Conservation (phyloP, 1,140 invertebrate genomes). For the Batillaria attramentaria region DNA sequence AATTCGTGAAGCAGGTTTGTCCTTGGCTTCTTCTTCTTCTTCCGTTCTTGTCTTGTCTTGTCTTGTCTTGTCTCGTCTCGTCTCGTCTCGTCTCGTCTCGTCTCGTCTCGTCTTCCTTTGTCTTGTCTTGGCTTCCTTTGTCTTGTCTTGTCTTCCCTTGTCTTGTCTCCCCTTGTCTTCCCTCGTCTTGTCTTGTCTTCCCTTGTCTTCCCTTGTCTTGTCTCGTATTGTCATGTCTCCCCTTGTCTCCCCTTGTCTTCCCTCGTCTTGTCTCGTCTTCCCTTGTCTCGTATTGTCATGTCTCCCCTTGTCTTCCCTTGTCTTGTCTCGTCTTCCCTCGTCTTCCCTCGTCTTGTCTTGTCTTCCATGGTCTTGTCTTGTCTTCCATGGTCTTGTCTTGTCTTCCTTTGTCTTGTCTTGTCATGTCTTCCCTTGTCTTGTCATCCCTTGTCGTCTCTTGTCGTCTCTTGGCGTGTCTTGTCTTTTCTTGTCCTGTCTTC, state of each 20-base stretch:
- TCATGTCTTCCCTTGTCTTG: not conserved
- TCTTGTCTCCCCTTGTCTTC: constrained; percentile 1
- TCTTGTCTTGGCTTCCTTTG: not conserved
- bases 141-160: constrained; percentile 17
- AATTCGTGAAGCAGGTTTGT: too few relatives aligned
- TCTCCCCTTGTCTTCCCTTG: not conserved
- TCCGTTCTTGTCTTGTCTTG: not conserved
- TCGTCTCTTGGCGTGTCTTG: not conserved
- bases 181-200: not conserved
- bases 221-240: not conserved
- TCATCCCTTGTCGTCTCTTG: not conserved
- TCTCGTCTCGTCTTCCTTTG: not conserved
- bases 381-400: not conserved
- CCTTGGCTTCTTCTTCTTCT: not conserved
- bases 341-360: constrained; percentile 5
- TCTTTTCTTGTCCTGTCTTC: not conserved
- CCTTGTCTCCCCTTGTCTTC: not conserved
- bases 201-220: not conserved
- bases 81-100: not conserved
- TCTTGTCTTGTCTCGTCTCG: not conserved
- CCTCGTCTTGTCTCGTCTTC: not conserved
- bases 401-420: constrained; percentile 1
- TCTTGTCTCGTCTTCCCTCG: not conserved
- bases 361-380: not conserved
- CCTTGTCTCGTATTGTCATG: not conserved